Base-by-base conservation (phyloP, 2,113 vertebrate genomes). In the Meles meles region DNA sequence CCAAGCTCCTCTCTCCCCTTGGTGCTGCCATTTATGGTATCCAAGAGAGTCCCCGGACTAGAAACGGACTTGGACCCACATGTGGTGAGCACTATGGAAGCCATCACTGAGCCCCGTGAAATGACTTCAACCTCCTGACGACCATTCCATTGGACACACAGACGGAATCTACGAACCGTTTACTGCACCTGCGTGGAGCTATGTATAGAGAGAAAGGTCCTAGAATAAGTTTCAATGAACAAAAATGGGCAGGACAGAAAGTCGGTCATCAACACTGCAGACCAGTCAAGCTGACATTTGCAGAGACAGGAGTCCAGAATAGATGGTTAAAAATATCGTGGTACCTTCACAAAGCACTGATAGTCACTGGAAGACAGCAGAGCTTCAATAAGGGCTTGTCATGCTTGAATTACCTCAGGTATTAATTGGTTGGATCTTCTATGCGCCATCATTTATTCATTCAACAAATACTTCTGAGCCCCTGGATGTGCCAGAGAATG, bases 251-350 rank as follows among this genome's bases (percentile, higher is more conserved):
- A 80, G 27, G 52, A 47, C 13, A 63, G 85, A 49, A 61, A 57
- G 72, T 10, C 0, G 0, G 8, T 71, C 25, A 47, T 9, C 4
- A 29, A 80, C 88, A 59, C 23, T 7, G 31, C 2, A 59, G 15
- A 71, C 42, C 8, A 27, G 39, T 39, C 17, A 49, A 37, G 13
- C 25, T 72, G 37, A 31, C 42, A 27, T 57, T 42, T 10, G 18
- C 5, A 27, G 0, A 21, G n/a, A 47, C 15, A 31, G 0, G 3
- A 47, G 59, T 42, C 10, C 39, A 37, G 31, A 57, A 20, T 1
- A n/a, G 6, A 10, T 29, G 57, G n/a, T 93, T 63, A 21, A 23
- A 93, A 74, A 47, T 15, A 29, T 23, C 34, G 13, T 2, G 15
- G 29, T 6, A 14, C 5, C 42, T 71, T 20, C 17, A 57, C 37